Conservation (phyloP, 2,888 invertebrate species). For the Hirtodrosophila cameraria region DNA sequence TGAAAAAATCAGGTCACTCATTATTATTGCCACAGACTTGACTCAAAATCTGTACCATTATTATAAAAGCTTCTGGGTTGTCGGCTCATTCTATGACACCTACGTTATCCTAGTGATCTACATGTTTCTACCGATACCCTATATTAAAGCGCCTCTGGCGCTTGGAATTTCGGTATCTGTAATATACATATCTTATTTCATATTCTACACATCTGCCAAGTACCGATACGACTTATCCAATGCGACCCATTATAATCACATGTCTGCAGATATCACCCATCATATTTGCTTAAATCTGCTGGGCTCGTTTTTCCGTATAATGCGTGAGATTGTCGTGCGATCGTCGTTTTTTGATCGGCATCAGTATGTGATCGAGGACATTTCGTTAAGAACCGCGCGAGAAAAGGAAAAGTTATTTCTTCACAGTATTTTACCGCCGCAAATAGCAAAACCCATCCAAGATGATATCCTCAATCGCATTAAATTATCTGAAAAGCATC, state of each 20-base stretch:
- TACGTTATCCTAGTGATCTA: conserved; percentile 49
- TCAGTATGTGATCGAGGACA: conserved; percentile 54
- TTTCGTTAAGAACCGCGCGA: conserved; percentile 41
- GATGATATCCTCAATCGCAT: conserved; percentile 86
- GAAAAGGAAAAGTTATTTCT: conserved; percentile 85
- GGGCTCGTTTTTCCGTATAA: conserved; percentile 52
- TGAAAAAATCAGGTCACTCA: too few species aligned
- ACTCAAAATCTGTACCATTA: conserved; percentile 25
- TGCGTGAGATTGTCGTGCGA: conserved; percentile 53
- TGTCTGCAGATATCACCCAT: conserved; percentile 32
- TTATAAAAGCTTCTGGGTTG: conserved; percentile 12
- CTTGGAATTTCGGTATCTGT: conserved; percentile 24
- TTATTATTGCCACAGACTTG: conserved; percentile 9
- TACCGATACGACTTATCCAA: conserved; percentile 3
- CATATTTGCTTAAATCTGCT: conserved; percentile 44
- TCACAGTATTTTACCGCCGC: conserved; percentile 93
- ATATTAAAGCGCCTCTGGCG: conserved; percentile 15
- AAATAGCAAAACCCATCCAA: conserved; percentile 88
- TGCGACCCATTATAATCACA: not conserved
- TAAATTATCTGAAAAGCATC: conserved; percentile 4
- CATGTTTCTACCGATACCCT: conserved; percentile 56
- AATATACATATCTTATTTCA: conserved; percentile 12
- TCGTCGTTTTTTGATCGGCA: conserved; percentile 63
- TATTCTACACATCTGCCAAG: not conserved
- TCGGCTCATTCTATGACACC: conserved; percentile 41